Percentiles rank a stretch among this genome's conserved stretches.
Evolutionary conservation across 2,113 vertebrate genomes (phyloP).

Genomic region (Hemibagrus wyckioides): DNA sequence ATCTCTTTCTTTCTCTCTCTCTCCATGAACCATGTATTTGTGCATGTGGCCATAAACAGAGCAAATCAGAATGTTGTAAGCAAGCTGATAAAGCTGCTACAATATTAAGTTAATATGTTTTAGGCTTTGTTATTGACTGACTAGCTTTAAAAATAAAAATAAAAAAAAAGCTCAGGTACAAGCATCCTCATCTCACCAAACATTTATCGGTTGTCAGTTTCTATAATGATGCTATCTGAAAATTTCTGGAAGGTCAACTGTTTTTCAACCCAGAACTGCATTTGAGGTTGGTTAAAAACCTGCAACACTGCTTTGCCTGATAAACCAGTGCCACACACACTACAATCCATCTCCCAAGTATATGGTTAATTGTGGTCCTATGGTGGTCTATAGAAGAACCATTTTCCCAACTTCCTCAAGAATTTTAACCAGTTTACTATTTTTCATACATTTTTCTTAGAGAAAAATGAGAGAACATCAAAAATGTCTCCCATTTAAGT

Average conservation of each 20-base stretch:
- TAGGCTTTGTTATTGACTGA: neutral
- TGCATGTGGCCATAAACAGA: neutral
- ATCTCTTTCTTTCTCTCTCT: neutral
- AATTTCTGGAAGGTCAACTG: neutral
- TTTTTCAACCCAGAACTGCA: neutral
- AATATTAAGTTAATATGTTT: neutral
- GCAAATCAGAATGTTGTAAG: neutral
- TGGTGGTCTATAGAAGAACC: neutral
- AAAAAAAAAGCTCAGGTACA: neutral
- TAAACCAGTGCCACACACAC: neutral
- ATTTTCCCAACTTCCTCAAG: neutral
- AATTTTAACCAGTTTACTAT: neutral
- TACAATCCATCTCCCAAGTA: neutral
- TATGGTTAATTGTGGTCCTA: neutral
- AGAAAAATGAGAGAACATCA: neutral
- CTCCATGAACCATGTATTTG: neutral
- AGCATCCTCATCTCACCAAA: neutral
- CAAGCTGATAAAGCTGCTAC: neutral
- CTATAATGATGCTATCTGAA: neutral
- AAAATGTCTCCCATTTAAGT: neutral
- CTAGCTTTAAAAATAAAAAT: neutral
- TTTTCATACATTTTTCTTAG: too few relatives aligned
- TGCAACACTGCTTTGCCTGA: neutral
- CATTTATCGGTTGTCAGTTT: neutral
- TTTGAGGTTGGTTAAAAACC: neutral